A percentile compares a stretch with the other conserved stretches of the same genome.
Evolutionary conservation across 2,888 invertebrate species (phyloP).

Genomic region (Drosophila gaucha): DNA sequence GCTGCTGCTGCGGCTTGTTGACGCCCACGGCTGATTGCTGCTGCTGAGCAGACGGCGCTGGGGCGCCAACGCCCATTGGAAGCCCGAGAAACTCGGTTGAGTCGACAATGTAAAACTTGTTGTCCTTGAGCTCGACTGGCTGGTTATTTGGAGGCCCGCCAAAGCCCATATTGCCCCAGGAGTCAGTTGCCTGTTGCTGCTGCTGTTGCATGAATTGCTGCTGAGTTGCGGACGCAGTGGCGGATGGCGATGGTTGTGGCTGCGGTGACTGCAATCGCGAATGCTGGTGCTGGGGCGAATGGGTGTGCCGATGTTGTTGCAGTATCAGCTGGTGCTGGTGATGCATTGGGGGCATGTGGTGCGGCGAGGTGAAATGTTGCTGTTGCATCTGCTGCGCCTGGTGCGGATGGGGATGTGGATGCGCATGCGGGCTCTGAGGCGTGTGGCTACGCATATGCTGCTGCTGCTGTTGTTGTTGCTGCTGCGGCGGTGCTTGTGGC

Average conservation of each 20-base stretch:
- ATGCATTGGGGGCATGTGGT: constrained; percentile 80
- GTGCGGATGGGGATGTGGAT: constrained; percentile 58
- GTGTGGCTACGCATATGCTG: constrained; percentile 74
- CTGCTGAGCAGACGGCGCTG: constrained; percentile 48
- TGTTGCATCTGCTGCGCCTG: constrained; percentile 72
- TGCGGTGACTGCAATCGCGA: constrained; percentile 81
- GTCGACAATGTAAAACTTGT: constrained; percentile 84
- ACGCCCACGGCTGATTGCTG: constrained; percentile 42
- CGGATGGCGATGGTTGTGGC: constrained; percentile 75
- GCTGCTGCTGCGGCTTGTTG: constrained; percentile 55
- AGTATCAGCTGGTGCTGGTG: constrained; percentile 74
- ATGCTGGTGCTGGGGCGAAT: constrained; percentile 82
- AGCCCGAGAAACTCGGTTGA: constrained; percentile 84
- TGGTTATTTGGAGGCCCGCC: constrained; percentile 62
- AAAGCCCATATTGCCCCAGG: constrained; percentile 71
- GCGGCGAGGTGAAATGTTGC: constrained; percentile 77
- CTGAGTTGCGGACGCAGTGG: constrained; percentile 36
- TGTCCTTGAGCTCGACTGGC: constrained; percentile 79
- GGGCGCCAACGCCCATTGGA: constrained; percentile 81
- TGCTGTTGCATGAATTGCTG: constrained; percentile 70
- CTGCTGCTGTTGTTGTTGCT: constrained; percentile 77
- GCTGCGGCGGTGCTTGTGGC: constrained; percentile 62
- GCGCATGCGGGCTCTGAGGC: constrained; percentile 74
- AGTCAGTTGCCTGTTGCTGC: constrained; percentile 62
- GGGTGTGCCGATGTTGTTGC: constrained; percentile 78